These are phyloP conservation scores for Elmis aenea DNA, from an alignment of 2,888 invertebrate species.

Conservation along the genomic window DNA sequence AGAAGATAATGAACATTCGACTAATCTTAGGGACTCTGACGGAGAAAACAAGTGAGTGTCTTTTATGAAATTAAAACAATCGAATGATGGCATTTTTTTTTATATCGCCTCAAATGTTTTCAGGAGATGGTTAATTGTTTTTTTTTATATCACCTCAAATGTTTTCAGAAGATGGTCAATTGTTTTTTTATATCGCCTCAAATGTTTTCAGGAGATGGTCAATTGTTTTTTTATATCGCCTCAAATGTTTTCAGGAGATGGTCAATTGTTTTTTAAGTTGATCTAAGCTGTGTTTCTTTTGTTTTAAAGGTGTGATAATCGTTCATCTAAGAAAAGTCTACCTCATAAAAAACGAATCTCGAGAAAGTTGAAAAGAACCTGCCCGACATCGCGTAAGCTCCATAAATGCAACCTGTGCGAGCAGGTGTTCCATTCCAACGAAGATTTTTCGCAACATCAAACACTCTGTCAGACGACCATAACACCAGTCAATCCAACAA, in stretches of 20 bases:
- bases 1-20: slow-evolving; percentile 32
- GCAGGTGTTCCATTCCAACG: slow-evolving; percentile 44
- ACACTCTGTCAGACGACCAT: slow-evolving; percentile 45
- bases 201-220: too few relatives aligned
- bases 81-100: not conserved
- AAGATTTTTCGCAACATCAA: slow-evolving; percentile 49
- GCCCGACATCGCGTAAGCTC: slow-evolving; percentile 32
- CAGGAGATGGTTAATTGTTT: too few relatives aligned
- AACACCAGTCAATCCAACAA: slow-evolving; percentile 46
- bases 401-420: slow-evolving; percentile 48
- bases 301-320: slow-evolving; percentile 35
- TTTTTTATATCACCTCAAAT: too few relatives aligned
- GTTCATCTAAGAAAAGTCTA: slow-evolving; percentile 59
- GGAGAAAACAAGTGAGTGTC: slow-evolving; percentile 30
- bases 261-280: too few relatives aligned
- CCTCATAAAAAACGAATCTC: slow-evolving; percentile 86
- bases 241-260: too few relatives aligned
- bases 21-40: slow-evolving; percentile 35
- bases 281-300: too few relatives aligned
- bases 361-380: slow-evolving; percentile 63
- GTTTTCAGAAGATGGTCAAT: too few relatives aligned
- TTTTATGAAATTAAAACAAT: slow-evolving; percentile 1
- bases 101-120: too few relatives aligned
- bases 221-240: too few relatives aligned
- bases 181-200: too few relatives aligned